Conservation (phyloP, 1,140 invertebrate genomes). For the Arion vulgaris region DNA sequence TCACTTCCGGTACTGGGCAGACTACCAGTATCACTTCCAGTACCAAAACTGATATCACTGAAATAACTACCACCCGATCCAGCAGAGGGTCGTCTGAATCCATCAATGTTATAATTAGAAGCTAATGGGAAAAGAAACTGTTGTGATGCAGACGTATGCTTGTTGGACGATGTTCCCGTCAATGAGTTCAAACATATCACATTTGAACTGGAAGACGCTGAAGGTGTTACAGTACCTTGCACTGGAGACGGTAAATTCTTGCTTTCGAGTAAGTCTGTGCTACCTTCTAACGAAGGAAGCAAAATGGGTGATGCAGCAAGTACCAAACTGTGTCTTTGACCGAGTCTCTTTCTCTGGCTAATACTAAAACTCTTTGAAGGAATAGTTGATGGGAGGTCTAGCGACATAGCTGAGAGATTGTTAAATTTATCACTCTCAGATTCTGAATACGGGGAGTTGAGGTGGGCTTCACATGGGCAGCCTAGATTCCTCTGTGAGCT, state of each 20-base stretch:
- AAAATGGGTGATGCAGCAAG: background rate
- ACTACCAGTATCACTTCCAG: background rate
- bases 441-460: background rate
- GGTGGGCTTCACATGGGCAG: background rate
- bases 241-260: background rate
- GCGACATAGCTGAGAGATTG: background rate
- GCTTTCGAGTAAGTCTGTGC: background rate
- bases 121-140: background rate
- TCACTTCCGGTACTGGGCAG: slow-evolving; percentile 8
- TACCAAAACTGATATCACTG: background rate
- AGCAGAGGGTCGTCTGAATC: background rate
- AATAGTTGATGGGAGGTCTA: background rate
- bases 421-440: background rate
- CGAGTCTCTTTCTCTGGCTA: background rate
- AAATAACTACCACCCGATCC: background rate
- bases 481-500: background rate
- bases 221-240: background rate
- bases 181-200: too few species aligned
- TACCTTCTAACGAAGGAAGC: background rate
- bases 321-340: background rate
- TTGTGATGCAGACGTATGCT: background rate
- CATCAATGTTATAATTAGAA: background rate
- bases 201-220: background rate
- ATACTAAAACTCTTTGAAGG: background rate
- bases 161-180: background rate